Evolutionary conservation across 1,140 invertebrate genomes (phyloP).

Genomic region (Nomia melanderi): DNA sequence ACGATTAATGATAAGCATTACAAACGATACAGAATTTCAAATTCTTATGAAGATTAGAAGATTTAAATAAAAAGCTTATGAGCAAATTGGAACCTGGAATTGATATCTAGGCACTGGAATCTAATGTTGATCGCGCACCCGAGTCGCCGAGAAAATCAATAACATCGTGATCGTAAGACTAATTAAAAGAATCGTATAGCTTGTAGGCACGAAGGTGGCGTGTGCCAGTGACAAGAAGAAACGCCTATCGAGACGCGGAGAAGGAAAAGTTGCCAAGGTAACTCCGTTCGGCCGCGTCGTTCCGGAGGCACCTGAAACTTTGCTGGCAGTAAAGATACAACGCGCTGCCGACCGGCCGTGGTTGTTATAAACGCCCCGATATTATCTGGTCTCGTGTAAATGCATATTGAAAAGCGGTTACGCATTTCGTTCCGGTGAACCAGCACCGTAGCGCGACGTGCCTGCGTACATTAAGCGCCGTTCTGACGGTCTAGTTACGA

Average conservation of each 20-base stretch:
- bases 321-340: conserved; percentile 30
- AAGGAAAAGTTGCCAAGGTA: conserved; percentile 20
- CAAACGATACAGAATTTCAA: no score
- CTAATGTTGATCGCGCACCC: neutral
- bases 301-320: conserved; percentile 25
- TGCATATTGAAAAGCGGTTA: conserved; percentile 42
- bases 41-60: no score
- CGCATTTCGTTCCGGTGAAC: neutral
- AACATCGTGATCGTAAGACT: neutral
- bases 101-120: neutral
- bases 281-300: neutral
- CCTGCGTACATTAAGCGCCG: neutral
- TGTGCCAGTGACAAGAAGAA: conserved; percentile 13
- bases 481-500: neutral
- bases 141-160: no score
- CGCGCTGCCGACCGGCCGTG: neutral
- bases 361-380: conserved; percentile 33
- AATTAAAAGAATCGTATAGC: neutral
- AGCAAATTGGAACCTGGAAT: no score
- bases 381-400: conserved; percentile 48
- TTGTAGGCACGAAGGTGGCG: neutral
- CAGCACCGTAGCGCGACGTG: neutral
- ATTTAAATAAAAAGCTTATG: no score
- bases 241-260: conserved; percentile 4
- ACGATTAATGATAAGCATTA: no score